phyloP scores from a whole-genome alignment of 2,113 vertebrate genomes.

The Geococcyx californianus region DNA sequence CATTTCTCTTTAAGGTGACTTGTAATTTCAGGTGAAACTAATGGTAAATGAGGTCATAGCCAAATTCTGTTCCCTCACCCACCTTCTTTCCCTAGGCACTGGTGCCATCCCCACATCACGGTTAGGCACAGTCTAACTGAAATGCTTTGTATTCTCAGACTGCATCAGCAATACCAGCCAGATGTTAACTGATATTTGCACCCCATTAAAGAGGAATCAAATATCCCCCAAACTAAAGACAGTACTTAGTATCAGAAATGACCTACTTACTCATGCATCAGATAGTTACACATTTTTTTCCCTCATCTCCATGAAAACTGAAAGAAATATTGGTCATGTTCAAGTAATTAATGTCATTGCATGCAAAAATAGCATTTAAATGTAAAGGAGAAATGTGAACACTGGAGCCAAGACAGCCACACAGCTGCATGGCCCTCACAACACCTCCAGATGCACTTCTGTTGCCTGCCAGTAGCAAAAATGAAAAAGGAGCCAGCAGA shows the following conservation, averaged over 20 bases:
- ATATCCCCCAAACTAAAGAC: background rate
- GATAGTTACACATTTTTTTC: background rate
- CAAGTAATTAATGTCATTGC: background rate
- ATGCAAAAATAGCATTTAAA: slow-evolving; percentile 23
- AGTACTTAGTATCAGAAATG: background rate
- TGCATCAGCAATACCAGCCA: background rate
- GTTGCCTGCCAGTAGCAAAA: slow-evolving; percentile 41
- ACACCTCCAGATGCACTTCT: slow-evolving; percentile 64
- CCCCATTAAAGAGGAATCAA: background rate
- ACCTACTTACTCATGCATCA: background rate
- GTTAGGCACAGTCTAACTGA: background rate
- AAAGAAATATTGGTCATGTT: background rate
- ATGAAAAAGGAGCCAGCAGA: slow-evolving; percentile 51
- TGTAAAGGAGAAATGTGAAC: background rate
- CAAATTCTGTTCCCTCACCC: background rate
- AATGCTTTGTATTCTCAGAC: background rate
- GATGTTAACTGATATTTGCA: background rate
- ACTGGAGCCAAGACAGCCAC: background rate
- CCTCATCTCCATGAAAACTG: fast-evolving
- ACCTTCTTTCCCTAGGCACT: background rate
- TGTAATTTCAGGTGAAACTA: background rate
- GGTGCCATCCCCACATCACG: background rate
- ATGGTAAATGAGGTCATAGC: fast-evolving
- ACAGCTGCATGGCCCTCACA: slow-evolving; percentile 50
- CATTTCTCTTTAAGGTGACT: background rate